These are phyloP conservation scores for Emydoidea blandingii DNA, from an alignment of 2,797 vertebrate genomes.

Conservation along the genomic window DNA sequence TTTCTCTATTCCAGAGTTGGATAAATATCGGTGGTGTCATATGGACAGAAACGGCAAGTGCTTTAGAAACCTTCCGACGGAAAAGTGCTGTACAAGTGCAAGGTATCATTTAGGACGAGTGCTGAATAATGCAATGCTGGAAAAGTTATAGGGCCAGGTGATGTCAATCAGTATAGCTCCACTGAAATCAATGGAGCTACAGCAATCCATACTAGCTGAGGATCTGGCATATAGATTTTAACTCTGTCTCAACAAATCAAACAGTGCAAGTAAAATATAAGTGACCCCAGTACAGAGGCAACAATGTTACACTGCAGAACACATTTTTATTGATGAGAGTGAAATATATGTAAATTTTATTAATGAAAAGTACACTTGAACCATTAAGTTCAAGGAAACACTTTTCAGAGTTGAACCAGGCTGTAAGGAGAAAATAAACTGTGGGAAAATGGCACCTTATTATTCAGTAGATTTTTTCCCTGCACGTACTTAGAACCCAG, in stretches of 20 bases:
- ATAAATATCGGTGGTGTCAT: rapidly evolving
- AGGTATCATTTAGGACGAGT: background rate
- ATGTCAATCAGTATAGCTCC: background rate
- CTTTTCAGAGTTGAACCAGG: no score
- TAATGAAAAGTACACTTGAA: conserved; percentile 28
- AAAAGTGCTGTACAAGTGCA: background rate
- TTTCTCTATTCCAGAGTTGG: background rate
- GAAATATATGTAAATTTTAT: conserved; percentile 44
- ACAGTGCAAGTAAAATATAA: background rate
- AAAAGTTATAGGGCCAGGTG: background rate
- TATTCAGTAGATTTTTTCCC: conserved; percentile 56
- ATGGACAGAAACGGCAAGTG: rapidly evolving
- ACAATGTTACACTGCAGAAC: background rate
- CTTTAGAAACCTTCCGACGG: background rate
- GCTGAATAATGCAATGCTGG: background rate
- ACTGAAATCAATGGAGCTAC: background rate
- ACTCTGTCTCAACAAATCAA: background rate
- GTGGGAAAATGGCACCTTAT: background rate
- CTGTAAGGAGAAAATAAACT: no score
- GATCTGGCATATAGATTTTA: background rate
- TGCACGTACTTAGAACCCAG: conserved; percentile 6
- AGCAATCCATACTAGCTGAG: background rate
- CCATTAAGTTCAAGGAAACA: conserved; percentile 50
- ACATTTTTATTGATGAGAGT: conserved; percentile 25
- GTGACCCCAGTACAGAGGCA: background rate